Conservation (phyloP, 2,888 invertebrate species). For the Heliconius hortense region DNA sequence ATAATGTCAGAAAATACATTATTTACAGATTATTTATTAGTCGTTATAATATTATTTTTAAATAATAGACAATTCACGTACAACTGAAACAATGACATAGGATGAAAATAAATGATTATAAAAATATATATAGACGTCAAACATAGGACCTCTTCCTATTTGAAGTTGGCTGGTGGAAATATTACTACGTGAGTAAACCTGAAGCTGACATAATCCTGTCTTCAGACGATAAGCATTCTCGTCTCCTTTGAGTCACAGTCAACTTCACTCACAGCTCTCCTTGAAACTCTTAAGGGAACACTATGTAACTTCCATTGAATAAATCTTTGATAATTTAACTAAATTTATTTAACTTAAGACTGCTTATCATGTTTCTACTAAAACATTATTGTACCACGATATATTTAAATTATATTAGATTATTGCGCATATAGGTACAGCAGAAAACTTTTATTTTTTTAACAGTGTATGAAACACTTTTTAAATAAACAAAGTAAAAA, state of each 20-base stretch:
- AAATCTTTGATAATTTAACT: not conserved
- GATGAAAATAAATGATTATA: no score
- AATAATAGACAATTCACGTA: no score
- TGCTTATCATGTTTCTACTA: not conserved
- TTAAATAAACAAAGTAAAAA: no score
- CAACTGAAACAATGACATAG: no score
- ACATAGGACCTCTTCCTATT: not conserved
- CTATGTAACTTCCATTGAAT: slow-evolving; percentile 15
- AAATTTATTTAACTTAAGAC: no score
- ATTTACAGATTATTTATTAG: no score
- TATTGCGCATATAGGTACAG: no score
- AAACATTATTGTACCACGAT: not conserved
- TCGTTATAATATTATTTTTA: no score
- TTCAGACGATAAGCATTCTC: slow-evolving; percentile 40
- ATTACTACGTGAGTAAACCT: slow-evolving; percentile 34
- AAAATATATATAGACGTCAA: no score
- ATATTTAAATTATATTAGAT: not conserved
- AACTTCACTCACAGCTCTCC: slow-evolving; percentile 38
- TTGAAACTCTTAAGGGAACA: slow-evolving; percentile 34
- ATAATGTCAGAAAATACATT: no score
- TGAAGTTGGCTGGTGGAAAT: slow-evolving; percentile 7
- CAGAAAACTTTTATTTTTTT: no score
- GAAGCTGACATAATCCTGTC: slow-evolving; percentile 40
- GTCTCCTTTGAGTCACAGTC: slow-evolving; percentile 38
- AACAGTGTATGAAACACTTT: no score